Evolutionary conservation across 1,140 invertebrate genomes (phyloP).

Genomic region (Bombus impatiens): DNA sequence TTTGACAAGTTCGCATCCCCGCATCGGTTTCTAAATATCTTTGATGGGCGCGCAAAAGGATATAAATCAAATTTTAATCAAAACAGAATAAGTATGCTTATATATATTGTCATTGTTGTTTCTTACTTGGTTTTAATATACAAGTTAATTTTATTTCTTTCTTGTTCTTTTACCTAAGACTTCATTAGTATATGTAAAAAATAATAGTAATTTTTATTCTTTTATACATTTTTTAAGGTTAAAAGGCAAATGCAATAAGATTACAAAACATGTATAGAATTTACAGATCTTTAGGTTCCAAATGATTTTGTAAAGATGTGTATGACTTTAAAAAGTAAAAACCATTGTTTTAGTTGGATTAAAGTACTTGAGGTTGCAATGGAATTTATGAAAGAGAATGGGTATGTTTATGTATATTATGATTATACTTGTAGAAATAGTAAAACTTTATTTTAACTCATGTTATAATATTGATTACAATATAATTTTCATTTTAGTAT

Average conservation of each 20-base stretch:
- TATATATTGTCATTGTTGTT: too few species aligned
- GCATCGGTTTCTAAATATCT: not conserved
- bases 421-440: not conserved
- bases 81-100: too few species aligned
- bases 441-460: not conserved
- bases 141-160: too few species aligned
- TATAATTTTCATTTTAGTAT: constrained; percentile 59
- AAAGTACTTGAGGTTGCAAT: constrained; percentile 59
- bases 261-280: constrained; percentile 25
- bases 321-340: constrained; percentile 44
- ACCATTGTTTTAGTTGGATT: constrained; percentile 64
- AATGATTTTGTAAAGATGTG: constrained; percentile 64
- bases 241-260: constrained; percentile 68
- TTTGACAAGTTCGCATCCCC: not conserved
- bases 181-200: too few species aligned
- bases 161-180: too few species aligned
- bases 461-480: constrained; percentile 4
- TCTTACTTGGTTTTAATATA: too few species aligned
- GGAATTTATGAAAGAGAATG: constrained; percentile 54
- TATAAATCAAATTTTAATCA: too few species aligned
- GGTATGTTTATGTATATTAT: constrained; percentile 49
- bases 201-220: too few species aligned
- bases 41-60: too few species aligned
- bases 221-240: constrained; percentile 68
- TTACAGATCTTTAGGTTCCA: constrained; percentile 52